phyloP scores from a whole-genome alignment of 2,888 invertebrate genomes.

The Pandemis cinnamomeana region DNA sequence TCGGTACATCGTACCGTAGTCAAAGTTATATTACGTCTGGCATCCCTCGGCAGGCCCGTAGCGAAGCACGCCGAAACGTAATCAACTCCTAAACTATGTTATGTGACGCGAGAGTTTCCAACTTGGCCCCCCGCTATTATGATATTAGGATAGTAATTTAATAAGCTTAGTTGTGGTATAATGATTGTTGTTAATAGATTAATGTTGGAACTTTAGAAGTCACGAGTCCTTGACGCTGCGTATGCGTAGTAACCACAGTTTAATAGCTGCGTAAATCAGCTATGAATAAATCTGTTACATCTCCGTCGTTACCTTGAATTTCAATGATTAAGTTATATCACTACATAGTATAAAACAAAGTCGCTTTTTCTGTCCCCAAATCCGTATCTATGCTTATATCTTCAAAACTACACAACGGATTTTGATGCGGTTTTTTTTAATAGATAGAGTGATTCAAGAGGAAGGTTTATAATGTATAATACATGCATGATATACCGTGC shows the following conservation, averaged over 20 bases:
- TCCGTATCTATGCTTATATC: too few relatives aligned
- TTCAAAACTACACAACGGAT: too few relatives aligned
- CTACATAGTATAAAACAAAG: too few relatives aligned
- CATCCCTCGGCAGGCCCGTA: neutral
- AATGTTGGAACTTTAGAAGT: slow-evolving; percentile 36
- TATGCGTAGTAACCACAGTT: neutral
- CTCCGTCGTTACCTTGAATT: too few relatives aligned
- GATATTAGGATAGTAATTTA: slow-evolving; percentile 37
- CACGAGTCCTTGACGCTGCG: slow-evolving; percentile 24
- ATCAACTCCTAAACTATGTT: slow-evolving; percentile 38
- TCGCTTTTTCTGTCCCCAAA: too few relatives aligned
- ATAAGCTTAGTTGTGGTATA: slow-evolving; percentile 41
- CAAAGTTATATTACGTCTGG: too few relatives aligned
- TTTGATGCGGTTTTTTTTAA: too few relatives aligned
- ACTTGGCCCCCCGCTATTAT: slow-evolving; percentile 36
- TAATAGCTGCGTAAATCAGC: neutral
- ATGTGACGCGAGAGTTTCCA: slow-evolving; percentile 29
- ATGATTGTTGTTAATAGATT: slow-evolving; percentile 42
- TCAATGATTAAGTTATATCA: too few relatives aligned
- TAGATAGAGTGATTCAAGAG: too few relatives aligned
- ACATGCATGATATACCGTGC: too few relatives aligned
- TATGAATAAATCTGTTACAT: neutral
- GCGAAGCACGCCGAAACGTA: slow-evolving; percentile 31
- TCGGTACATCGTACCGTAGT: too few relatives aligned
- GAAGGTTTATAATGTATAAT: too few relatives aligned